Evolutionary conservation across 2,113 vertebrate species (phyloP), one percentile per base, ranked within the genome.

Genomic region (Rana temporaria): DNA sequence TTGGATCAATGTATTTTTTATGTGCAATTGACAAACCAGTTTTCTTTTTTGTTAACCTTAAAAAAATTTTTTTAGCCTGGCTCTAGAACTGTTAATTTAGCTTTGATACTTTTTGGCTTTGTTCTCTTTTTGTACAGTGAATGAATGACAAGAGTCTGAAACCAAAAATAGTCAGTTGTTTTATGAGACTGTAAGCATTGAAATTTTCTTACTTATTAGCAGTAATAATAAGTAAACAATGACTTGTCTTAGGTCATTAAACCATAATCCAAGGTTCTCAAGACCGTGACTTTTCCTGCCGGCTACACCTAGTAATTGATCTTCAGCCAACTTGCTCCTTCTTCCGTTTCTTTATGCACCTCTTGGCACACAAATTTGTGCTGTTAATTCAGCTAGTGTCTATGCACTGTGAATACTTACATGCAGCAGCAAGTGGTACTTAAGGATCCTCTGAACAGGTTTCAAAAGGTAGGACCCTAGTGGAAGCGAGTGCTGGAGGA

Each of bases 361-460:
- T 53, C 59, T 62, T 14, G 57, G 57, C 57, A 38, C 34, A 57
- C 26, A 18, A n/a, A 30, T 68, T 59, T 1, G 67, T n/a, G 4
- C n/a, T 38, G 52, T n/a, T 6, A 9, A 26, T 56, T 15, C 19
- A 24, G 60, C 20, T 17, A 81, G 14, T 63, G 66, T 67, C 26
- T 59, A 20, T 55, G 48, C 62, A 12, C 22, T 34, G 72, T 15
- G 7, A 34, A 34, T 53, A 91, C 97, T 85, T 92, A 99, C 98
- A 0, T 99, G 98, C 86, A 99, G 87, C 85, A 99, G 95, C 42
- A 99, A 95, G 86, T 99, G 98, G 89, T 99, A 99, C 90, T 99
- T 99, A 85, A 99, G 96, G 91, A 99, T 99, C 88, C 98, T 95
- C 88, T 99, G 98, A 84, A 99, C 98, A 75, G 98, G 98, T 90